phyloP scores from a whole-genome alignment of 2,113 vertebrate species.

The Symphodus melops region DNA sequence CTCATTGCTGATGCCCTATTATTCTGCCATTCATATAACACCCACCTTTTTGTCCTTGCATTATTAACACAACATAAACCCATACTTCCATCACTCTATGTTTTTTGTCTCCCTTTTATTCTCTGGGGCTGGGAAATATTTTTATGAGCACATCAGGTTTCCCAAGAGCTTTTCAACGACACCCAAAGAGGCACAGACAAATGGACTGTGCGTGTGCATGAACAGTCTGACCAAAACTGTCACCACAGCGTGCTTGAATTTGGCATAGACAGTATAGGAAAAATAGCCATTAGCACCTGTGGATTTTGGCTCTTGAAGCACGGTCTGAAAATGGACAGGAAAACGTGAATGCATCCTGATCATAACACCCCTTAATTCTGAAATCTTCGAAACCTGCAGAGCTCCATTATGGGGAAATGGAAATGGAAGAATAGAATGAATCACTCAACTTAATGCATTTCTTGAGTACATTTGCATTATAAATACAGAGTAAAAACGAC shows the following conservation, averaged over 20 bases:
- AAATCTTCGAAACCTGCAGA: constrained; percentile 59
- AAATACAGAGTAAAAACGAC: constrained; percentile 67
- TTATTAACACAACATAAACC: constrained; percentile 66
- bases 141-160: constrained; percentile 52
- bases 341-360: constrained; percentile 63
- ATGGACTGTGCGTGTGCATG: constrained; percentile 67
- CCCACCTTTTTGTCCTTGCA: constrained; percentile 60
- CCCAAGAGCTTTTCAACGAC: constrained; percentile 51
- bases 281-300: constrained; percentile 73
- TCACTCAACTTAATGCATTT: constrained; percentile 77
- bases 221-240: constrained; percentile 68
- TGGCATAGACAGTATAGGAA: constrained; percentile 49
- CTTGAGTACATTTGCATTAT: constrained; percentile 79
- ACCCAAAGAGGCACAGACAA: constrained; percentile 61
- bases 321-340: constrained; percentile 52
- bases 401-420: constrained; percentile 64
- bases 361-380: constrained; percentile 61
- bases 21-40: constrained; percentile 56
- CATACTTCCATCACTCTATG: constrained; percentile 27
- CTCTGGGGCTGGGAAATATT: constrained; percentile 31
- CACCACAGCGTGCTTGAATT: constrained; percentile 44
- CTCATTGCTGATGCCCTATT: constrained; percentile 52
- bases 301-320: constrained; percentile 52
- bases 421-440: constrained; percentile 57
- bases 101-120: constrained; percentile 15